These are phyloP conservation scores for Rambutsinella grinnellia DNA, from an alignment of 2,888 invertebrate genomes.

Conservation along the genomic window DNA sequence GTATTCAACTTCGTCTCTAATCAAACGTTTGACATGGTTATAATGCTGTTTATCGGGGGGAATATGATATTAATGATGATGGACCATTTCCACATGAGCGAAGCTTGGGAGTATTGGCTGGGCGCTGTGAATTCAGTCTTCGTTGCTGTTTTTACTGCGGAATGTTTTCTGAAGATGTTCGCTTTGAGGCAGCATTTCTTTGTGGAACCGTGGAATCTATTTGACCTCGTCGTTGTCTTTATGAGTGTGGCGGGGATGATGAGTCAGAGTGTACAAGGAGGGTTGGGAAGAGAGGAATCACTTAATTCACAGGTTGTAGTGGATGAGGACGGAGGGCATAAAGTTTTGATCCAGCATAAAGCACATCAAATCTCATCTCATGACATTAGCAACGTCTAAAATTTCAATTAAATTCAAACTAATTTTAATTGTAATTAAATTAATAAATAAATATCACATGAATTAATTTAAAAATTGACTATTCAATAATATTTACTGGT, in stretches of 20 bases:
- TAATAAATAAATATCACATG: too few species aligned
- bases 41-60: conserved; percentile 98
- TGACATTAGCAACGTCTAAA: conserved; percentile 86
- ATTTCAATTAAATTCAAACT: too few species aligned
- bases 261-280: too few species aligned
- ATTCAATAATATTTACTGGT: too few species aligned
- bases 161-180: conserved; percentile 98
- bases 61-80: conserved; percentile 90
- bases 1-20: conserved; percentile 98
- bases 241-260: conserved; percentile 81
- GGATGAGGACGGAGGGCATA: conserved; percentile 68
- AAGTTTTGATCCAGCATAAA: conserved; percentile 89
- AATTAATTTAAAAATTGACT: too few species aligned
- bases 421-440: too few species aligned
- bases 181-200: conserved; percentile 98
- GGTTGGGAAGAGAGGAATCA: too few species aligned
- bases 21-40: conserved; percentile 99
- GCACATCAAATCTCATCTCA: conserved; percentile 87
- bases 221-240: conserved; percentile 37
- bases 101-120: conserved; percentile 75
- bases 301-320: conserved; percentile 54
- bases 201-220: conserved; percentile 65
- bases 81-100: conserved; percentile 90
- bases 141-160: conserved; percentile 97
- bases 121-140: conserved; percentile 97